Evolutionary conservation across 2,797 vertebrate species (phyloP).

Genomic region (Sebastes hopkinsi): DNA sequence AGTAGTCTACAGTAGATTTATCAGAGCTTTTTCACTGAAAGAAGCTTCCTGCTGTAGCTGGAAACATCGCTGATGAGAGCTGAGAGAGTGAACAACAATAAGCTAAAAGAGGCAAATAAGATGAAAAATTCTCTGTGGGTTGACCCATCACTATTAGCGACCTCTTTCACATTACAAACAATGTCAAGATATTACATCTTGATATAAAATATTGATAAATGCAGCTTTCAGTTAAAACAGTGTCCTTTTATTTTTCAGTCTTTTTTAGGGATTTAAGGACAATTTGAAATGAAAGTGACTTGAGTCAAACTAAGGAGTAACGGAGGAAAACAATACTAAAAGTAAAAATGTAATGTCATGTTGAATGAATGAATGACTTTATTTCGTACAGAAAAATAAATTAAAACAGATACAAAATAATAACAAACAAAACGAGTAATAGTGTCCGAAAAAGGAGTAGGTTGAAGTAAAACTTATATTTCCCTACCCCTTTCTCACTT

Average conservation of each 20-base stretch:
- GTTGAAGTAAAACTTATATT: no score
- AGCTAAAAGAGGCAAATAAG: not conserved
- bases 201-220: not conserved
- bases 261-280: not conserved
- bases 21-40: not conserved
- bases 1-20: not conserved
- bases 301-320: not conserved
- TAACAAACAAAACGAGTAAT: no score
- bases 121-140: not conserved
- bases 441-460: no score
- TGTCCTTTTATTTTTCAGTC: not conserved
- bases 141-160: not conserved
- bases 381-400: no score
- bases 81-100: not conserved
- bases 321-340: not conserved
- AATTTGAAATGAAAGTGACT: not conserved
- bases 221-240: not conserved
- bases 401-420: no score
- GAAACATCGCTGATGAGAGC: not conserved
- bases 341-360: not conserved
- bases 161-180: not conserved
- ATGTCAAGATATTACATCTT: not conserved
- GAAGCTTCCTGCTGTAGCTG: not conserved
- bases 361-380: no score
- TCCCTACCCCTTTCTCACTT: no score